Percentiles rank a stretch among this genome's conserved stretches.
These are phyloP conservation scores for Rhea americana DNA, from an alignment of 2,113 vertebrate genomes.

Conservation along the genomic window DNA sequence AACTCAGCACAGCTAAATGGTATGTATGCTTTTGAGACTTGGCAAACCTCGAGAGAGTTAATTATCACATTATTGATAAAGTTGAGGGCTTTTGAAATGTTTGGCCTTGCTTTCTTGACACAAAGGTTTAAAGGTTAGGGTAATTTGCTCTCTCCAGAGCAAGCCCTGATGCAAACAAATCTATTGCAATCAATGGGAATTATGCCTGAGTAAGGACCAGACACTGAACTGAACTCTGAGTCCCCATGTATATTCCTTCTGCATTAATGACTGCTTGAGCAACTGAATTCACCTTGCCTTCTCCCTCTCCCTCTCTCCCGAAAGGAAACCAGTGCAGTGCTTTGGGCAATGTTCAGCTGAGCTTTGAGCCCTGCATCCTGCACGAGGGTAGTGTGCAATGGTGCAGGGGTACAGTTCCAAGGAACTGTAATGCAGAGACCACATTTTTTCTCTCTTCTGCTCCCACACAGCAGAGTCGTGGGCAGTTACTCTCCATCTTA, in stretches of 20 bases:
- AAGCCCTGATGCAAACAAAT: background rate
- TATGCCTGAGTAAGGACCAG: background rate
- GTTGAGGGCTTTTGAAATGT: slow-evolving; percentile 34
- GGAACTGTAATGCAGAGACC: background rate
- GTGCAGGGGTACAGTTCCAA: background rate
- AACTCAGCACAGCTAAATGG: slow-evolving; percentile 12
- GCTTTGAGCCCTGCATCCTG: background rate
- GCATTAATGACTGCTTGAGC: background rate
- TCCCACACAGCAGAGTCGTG: background rate
- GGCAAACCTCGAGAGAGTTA: slow-evolving; percentile 49
- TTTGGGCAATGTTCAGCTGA: background rate
- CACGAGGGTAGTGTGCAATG: background rate
- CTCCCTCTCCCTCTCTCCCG: background rate
- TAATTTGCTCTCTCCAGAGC: background rate
- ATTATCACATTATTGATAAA: slow-evolving; percentile 66
- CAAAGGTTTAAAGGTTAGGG: slow-evolving; percentile 37
- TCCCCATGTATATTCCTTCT: background rate
- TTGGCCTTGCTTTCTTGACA: slow-evolving; percentile 49
- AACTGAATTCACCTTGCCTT: background rate
- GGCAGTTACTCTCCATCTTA: background rate
- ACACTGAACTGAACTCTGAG: background rate
- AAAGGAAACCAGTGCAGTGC: background rate
- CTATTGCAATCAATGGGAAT: background rate
- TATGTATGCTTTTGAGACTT: slow-evolving; percentile 7
- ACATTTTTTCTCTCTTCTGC: background rate